phyloP scores from a whole-genome alignment of 2,113 vertebrate genomes.

The Enhydra lutris region DNA sequence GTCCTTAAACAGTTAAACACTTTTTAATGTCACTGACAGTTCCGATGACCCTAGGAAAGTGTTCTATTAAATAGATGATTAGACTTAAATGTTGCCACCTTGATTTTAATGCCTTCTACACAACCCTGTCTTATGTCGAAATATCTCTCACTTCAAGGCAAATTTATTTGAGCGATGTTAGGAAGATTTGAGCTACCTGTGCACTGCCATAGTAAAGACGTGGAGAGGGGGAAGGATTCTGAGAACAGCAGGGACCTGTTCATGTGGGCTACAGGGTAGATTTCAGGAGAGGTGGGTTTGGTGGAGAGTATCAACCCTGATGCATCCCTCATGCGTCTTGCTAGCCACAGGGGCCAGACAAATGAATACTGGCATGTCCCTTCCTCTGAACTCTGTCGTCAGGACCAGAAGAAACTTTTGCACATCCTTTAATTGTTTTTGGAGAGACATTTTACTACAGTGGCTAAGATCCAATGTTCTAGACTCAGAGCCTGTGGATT shows the following conservation, averaged over 20 bases:
- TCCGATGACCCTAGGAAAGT: constrained; percentile 36
- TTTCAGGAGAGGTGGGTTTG: not conserved
- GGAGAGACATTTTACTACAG: rapidly evolving
- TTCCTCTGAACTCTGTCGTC: not conserved
- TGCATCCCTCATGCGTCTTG: rapidly evolving
- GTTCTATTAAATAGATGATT: constrained; percentile 57
- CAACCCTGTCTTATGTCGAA: not conserved
- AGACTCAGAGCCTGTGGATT: rapidly evolving
- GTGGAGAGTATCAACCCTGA: rapidly evolving
- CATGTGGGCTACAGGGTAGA: not conserved
- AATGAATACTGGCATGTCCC: not conserved
- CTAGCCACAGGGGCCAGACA: too few species aligned
- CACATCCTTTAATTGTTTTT: rapidly evolving
- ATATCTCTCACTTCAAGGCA: not conserved
- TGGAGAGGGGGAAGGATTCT: rapidly evolving
- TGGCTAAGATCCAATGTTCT: not conserved
- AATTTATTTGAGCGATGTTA: not conserved
- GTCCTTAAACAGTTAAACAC: constrained; percentile 20
- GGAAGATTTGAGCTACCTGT: not conserved
- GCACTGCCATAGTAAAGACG: rapidly evolving
- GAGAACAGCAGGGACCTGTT: rapidly evolving
- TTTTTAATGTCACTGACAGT: constrained; percentile 21
- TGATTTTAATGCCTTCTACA: not conserved
- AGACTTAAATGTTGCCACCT: constrained; percentile 37
- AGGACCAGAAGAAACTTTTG: not conserved